A percentile compares a stretch with the other conserved stretches of the same genome.
Conservation (phyloP, 2,888 invertebrate genomes). For the Cremastobaeus sp. region DNA sequence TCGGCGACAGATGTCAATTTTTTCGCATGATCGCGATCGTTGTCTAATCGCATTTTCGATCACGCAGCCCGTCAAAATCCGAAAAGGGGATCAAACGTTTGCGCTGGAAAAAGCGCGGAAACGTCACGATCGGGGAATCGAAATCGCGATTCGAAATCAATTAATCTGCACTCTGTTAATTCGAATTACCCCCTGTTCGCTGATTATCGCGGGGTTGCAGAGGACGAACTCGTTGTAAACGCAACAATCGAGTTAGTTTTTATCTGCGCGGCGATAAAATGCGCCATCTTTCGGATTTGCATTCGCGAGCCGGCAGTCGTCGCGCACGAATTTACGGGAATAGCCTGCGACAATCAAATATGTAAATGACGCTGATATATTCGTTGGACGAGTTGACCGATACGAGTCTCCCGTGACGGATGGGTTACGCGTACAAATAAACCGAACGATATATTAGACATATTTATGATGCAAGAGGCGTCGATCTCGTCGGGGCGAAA, state of each 20-base stretch:
- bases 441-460: slow-evolving; percentile 64
- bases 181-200: too few relatives aligned
- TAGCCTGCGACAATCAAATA: slow-evolving; percentile 72
- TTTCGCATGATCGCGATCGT: too few relatives aligned
- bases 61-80: too few relatives aligned
- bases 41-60: too few relatives aligned
- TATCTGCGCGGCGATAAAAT: slow-evolving; percentile 40
- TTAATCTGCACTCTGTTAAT: too few relatives aligned
- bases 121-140: too few relatives aligned
- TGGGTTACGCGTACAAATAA: slow-evolving; percentile 64
- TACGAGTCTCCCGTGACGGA: slow-evolving; percentile 62
- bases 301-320: slow-evolving; percentile 49
- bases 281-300: slow-evolving; percentile 58
- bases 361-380: slow-evolving; percentile 71
- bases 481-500: slow-evolving; percentile 57
- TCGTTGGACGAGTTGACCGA: slow-evolving; percentile 63
- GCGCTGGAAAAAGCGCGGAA: too few relatives aligned
- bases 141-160: too few relatives aligned
- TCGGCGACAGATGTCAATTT: too few relatives aligned
- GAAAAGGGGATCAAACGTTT: too few relatives aligned
- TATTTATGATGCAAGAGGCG: slow-evolving; percentile 61
- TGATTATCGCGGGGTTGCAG: slow-evolving; percentile 10
- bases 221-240: too few relatives aligned
- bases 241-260: slow-evolving; percentile 46
- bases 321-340: slow-evolving; percentile 66